Conservation (phyloP, 2,797 vertebrate genomes). For the Staurois parvus region DNA sequence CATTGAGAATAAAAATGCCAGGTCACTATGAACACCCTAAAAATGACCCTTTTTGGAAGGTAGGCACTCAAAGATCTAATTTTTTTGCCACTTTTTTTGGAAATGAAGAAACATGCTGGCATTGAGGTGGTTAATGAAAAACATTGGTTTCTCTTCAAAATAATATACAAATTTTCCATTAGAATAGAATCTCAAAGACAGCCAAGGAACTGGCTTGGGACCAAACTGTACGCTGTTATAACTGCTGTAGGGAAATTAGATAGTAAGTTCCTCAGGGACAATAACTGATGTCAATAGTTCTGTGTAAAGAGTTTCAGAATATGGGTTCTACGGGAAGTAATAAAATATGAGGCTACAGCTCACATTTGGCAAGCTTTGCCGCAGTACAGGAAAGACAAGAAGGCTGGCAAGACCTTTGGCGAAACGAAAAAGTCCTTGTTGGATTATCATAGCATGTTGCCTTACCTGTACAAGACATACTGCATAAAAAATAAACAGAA, state of each 20-base stretch:
- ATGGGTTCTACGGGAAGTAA: background rate
- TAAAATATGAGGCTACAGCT: background rate
- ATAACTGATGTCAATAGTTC: background rate
- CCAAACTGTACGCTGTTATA: background rate
- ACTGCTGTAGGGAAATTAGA: background rate
- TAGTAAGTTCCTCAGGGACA: background rate
- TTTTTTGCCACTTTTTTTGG: too few relatives aligned
- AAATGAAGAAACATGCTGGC: too few relatives aligned
- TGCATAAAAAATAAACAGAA: background rate
- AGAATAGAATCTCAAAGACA: background rate
- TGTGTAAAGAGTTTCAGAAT: background rate
- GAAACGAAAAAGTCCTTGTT: background rate
- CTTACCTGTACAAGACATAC: conserved; percentile 1
- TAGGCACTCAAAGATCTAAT: too few relatives aligned
- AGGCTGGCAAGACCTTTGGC: background rate
- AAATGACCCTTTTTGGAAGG: too few relatives aligned
- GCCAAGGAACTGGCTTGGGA: background rate
- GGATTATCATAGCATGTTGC: background rate
- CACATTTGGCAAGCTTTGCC: background rate
- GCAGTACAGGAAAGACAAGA: background rate
- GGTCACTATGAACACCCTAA: too few relatives aligned
- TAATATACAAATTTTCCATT: background rate
- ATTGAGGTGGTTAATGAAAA: background rate
- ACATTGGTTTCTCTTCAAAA: background rate
- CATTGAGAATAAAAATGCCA: too few relatives aligned